Evolutionary conservation across 2,888 invertebrate genomes (phyloP), one percentile per base, ranked within the genome.

Genomic region (Calliopum simillimum): DNA sequence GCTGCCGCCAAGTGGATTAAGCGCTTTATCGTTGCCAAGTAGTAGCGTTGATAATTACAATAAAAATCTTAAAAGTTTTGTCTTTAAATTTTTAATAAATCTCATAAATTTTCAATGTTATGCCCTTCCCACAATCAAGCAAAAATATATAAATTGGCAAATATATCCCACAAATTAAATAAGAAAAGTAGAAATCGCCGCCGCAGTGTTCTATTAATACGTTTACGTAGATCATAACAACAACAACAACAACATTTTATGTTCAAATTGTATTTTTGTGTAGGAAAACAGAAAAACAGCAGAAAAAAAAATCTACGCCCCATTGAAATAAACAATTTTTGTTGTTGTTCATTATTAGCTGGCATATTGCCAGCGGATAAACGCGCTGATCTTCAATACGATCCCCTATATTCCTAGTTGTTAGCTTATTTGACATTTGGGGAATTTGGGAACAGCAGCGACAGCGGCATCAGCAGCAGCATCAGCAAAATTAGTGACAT

Each of bases 331-430:
- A 61, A 55, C 62, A 62, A 62, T 43, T 77, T 65, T 58, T 71
- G 43, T 44, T 16, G 16, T 23, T 33, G 5, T 33, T 33, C 33
- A 8, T 33, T 33, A 41, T n/a, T 63, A 68, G 69, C 72, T 78
- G 78, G 78, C 76, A 63, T 55, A 5, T 53, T 41, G 76, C 76
- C 76, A 78, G 75, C 75, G 73, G 75, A 69, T 75, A 70, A 74
- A 74, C 71, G 75, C 58, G 75, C 58, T 77, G 76, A 77, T 77
- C 75, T 75, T 76, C 76, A 75, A 71, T 21, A 46, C 23, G 47
- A 33, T n/a, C 13, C 16, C 53, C 53, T 13, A 64, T 41, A 41
- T 14, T 46, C 62, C 25, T 53, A 21, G 21, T 19, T 41, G 53
- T 6, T 62, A 12, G 14, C 8, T 41, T 43, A 12, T 41, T 53